Evolutionary conservation across 2,113 vertebrate genomes (phyloP).

Genomic region (Trinectes maculatus): DNA sequence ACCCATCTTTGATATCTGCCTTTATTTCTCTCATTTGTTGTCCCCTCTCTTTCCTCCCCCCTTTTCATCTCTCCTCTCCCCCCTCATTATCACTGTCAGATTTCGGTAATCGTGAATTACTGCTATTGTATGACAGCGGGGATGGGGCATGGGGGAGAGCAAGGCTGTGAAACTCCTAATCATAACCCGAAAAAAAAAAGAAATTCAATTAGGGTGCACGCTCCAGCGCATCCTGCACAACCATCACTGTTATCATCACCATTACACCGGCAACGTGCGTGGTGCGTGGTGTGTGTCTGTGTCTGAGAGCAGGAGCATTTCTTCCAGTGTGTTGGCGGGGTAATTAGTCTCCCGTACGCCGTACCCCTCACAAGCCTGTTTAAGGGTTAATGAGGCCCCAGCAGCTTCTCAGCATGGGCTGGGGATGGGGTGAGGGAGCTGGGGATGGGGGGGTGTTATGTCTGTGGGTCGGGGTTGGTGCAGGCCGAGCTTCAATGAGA

Average conservation of each 20-base stretch:
- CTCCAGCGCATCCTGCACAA: conserved; percentile 81
- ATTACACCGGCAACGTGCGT: conserved; percentile 8
- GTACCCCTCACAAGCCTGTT: conserved; percentile 95
- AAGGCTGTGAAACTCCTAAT: conserved; percentile 87
- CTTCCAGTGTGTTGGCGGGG: conserved; percentile 50
- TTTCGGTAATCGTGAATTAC: conserved; percentile 86
- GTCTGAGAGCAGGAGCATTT: conserved; percentile 33
- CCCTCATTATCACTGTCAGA: conserved; percentile 73
- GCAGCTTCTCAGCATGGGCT: conserved; percentile 91
- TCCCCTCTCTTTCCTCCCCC: conserved; percentile 62
- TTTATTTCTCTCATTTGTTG: conserved; percentile 82
- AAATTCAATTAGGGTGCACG: conserved; percentile 91
- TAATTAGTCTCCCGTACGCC: conserved; percentile 85
- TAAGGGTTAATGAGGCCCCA: conserved; percentile 99
- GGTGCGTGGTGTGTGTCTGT: conserved; percentile 51
- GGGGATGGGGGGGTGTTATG: conserved; percentile 50
- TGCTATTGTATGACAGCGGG: conserved; percentile 85
- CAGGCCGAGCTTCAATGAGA: conserved; percentile 96
- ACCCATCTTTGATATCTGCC: conserved; percentile 92
- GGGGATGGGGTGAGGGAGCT: too few relatives aligned
- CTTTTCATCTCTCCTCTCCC: conserved; percentile 65
- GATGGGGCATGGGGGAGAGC: conserved; percentile 36
- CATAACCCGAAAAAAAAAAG: conserved; percentile 78
- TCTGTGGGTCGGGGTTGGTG: conserved; percentile 76
- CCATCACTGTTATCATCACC: conserved; percentile 35